Percentiles rank a stretch among this genome's conserved stretches.
Evolutionary conservation across 2,113 vertebrate species (phyloP).

Genomic region (Trichomycterus rosablanca): DNA sequence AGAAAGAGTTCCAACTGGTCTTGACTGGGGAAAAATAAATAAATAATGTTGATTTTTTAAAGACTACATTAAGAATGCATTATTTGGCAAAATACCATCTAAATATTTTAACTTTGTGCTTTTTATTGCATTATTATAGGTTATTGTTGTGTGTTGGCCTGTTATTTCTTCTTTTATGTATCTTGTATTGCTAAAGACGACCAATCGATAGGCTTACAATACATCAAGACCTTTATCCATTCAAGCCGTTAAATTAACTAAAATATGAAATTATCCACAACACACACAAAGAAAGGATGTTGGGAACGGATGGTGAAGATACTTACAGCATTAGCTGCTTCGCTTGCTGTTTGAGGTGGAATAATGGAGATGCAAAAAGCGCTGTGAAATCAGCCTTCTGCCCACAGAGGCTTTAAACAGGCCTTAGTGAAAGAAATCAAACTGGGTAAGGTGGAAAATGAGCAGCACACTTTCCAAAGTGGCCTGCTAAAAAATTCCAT

Average conservation of each 20-base stretch:
- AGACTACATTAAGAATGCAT: no score
- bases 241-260: conserved; percentile 28
- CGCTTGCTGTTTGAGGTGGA: conserved; percentile 27
- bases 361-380: conserved; percentile 22
- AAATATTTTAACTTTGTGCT: no score
- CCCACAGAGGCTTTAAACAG: conserved; percentile 9
- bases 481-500: conserved; percentile 36
- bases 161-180: no score
- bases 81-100: no score
- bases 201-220: no score
- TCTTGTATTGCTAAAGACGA: no score
- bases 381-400: conserved; percentile 24
- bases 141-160: no score
- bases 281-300: background rate
- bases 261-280: conserved; percentile 23
- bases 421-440: conserved; percentile 26
- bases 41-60: no score
- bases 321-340: conserved; percentile 23
- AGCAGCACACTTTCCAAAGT: conserved; percentile 18
- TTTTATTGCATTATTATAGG: no score
- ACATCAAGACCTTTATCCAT: background rate
- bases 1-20: no score
- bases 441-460: conserved; percentile 8
- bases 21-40: no score
- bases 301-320: background rate